Conservation (phyloP, 2,888 invertebrate genomes). For the Himalopsyche tibetana region DNA sequence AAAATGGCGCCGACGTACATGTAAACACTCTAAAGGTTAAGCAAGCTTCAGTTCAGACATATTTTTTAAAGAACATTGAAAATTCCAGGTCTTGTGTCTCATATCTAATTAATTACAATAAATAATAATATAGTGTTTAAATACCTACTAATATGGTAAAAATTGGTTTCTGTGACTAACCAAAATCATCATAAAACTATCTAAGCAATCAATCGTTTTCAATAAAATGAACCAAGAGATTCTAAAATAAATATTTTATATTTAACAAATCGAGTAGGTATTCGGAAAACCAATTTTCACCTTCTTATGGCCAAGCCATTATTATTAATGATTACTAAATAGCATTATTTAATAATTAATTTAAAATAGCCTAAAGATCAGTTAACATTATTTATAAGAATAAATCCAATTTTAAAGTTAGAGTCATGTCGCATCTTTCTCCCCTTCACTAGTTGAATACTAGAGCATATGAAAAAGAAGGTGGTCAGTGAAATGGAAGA, state of each 20-base stretch:
- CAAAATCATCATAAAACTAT: constrained; percentile 16
- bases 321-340: background rate
- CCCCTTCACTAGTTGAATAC: too few relatives aligned
- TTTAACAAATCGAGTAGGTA: background rate
- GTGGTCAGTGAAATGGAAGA: too few relatives aligned
- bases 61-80: background rate
- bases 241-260: background rate
- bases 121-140: background rate
- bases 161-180: constrained; percentile 11
- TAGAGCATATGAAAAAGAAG: too few relatives aligned
- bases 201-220: constrained; percentile 10
- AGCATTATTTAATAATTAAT: background rate
- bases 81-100: background rate
- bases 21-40: too few relatives aligned
- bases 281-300: constrained; percentile 7
- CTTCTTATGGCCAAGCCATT: background rate
- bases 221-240: constrained; percentile 32
- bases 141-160: background rate
- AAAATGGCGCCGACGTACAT: too few relatives aligned
- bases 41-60: too few relatives aligned
- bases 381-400: background rate
- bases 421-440: too few relatives aligned
- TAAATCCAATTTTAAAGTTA: background rate
- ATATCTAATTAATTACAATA: background rate
- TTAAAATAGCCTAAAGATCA: background rate